Percentiles rank a stretch among this genome's conserved stretches.
phyloP scores from a whole-genome alignment of 2,113 vertebrate species.

The Chaenogobius annularis region DNA sequence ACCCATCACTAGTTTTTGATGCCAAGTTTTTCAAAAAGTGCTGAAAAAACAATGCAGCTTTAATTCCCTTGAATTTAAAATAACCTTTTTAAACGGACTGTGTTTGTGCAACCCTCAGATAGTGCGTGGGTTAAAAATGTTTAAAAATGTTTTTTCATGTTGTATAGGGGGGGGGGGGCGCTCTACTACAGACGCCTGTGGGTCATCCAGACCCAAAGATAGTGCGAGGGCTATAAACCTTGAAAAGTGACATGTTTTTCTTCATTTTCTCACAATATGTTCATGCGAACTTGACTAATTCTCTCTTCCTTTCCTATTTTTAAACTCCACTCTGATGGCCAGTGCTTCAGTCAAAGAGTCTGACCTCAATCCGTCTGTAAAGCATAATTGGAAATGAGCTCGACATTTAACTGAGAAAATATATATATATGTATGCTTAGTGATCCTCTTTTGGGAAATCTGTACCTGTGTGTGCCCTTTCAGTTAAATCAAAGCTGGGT shows the following conservation, averaged over 20 bases:
- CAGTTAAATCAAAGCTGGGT: constrained; percentile 65
- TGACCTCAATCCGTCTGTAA: constrained; percentile 76
- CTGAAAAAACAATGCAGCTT: no score
- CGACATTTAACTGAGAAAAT: constrained; percentile 59
- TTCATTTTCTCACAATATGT: neutral
- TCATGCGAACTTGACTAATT: neutral
- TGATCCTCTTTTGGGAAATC: constrained; percentile 59
- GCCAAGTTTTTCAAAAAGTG: no score
- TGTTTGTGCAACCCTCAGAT: no score
- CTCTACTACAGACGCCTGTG: no score
- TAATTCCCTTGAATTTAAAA: neutral
- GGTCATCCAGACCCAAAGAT: no score
- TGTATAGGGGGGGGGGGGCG: no score
- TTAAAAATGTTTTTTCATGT: no score
- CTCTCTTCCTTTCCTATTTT: constrained; percentile 20
- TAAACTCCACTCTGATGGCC: constrained; percentile 32
- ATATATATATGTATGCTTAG: constrained; percentile 62
- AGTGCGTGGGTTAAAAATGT: no score
- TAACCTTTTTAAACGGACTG: neutral
- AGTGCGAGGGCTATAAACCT: no score
- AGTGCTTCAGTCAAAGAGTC: constrained; percentile 37
- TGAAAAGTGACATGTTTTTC: neutral
- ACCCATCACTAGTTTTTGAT: no score
- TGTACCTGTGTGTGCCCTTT: constrained; percentile 44
- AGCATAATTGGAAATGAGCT: constrained; percentile 71